Percentiles rank a stretch among this genome's conserved stretches.
Evolutionary conservation across 2,113 vertebrate genomes (phyloP).

Genomic region (Cairina moschata): DNA sequence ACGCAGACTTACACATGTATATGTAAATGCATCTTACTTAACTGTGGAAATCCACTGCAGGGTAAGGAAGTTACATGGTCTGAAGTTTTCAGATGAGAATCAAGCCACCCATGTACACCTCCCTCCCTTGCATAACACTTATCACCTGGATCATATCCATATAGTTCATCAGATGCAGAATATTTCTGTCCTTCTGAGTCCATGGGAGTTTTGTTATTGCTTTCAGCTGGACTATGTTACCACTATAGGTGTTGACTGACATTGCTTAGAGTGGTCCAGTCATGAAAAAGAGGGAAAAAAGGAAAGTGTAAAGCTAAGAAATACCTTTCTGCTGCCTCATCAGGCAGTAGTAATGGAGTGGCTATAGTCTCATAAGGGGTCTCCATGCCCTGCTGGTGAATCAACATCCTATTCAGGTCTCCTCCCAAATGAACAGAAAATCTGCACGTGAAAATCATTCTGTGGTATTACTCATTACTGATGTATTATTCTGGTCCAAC

Average conservation of each 20-base stretch:
- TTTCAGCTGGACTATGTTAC: neutral
- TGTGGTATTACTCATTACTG: neutral
- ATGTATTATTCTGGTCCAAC: neutral
- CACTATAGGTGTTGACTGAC: neutral
- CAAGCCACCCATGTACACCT: neutral
- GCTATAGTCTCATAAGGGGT: neutral
- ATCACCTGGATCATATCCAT: rapidly evolving
- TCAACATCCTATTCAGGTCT: neutral
- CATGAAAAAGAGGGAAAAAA: neutral
- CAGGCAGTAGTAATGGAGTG: neutral
- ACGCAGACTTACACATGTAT: neutral
- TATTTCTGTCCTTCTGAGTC: neutral
- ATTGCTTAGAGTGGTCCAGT: neutral
- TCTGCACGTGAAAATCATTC: neutral
- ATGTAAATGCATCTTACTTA: neutral
- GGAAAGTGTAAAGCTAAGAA: neutral
- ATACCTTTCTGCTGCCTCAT: neutral
- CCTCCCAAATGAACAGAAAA: neutral
- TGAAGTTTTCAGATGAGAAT: neutral
- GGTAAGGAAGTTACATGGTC: neutral
- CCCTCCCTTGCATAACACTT: neutral
- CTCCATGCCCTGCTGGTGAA: neutral
- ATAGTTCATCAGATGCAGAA: neutral
- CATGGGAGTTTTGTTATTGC: neutral
- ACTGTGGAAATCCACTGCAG: neutral